A percentile compares a stretch with the other conserved stretches of the same genome.
These are phyloP conservation scores for Plecotus auritus DNA, from an alignment of 2,113 vertebrate species.

Conservation along the genomic window DNA sequence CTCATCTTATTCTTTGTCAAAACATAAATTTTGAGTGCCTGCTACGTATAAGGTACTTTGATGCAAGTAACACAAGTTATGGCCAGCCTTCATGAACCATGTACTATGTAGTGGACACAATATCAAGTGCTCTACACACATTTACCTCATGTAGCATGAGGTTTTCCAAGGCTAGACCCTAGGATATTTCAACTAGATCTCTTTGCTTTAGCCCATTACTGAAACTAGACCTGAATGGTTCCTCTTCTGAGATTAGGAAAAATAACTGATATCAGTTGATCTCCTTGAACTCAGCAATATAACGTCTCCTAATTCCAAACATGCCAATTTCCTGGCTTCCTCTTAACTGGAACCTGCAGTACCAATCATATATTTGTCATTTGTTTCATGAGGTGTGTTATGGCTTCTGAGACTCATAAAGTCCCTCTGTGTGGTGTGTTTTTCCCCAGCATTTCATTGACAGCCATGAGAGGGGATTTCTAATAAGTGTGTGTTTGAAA, in stretches of 20 bases:
- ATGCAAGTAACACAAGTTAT: conserved; percentile 24
- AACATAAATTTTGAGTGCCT: conserved; percentile 16
- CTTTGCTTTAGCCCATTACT: background rate
- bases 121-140: background rate
- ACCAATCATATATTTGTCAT: conserved; percentile 82
- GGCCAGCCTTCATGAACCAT: background rate
- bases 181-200: background rate
- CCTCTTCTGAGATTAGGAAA: conserved; percentile 5
- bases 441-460: conserved; percentile 68
- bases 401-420: conserved; percentile 75
- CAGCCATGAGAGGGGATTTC: conserved; percentile 74
- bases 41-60: background rate
- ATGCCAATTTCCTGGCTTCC: background rate
- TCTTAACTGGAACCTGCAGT: conserved; percentile 36
- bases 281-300: background rate
- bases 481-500: conserved; percentile 64
- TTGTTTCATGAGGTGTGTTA: conserved; percentile 64
- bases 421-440: conserved; percentile 65
- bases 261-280: background rate
- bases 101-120: background rate
- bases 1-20: conserved; percentile 27
- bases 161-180: background rate
- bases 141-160: background rate
- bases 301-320: background rate
- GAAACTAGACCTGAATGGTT: background rate